Conservation (phyloP, 35 echinoderm and acorn worm genomes). For the Ophiothrix spiculata region DNA sequence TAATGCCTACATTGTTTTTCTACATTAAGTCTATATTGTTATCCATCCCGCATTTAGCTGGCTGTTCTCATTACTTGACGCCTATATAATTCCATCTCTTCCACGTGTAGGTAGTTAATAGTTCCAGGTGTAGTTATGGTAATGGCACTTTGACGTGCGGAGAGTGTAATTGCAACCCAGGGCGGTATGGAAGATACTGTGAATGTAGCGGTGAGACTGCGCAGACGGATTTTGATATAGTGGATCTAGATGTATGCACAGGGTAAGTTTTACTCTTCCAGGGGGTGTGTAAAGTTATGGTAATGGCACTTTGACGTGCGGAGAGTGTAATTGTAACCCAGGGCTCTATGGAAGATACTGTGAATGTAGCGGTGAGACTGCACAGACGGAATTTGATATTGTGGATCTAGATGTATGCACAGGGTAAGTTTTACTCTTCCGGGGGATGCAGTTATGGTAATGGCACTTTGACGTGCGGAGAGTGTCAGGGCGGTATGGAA, state of each 20-base stretch:
- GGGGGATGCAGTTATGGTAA: conserved; percentile 65
- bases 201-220: conserved; percentile 74
- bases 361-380: conserved; percentile 73
- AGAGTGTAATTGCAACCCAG: conserved; percentile 62
- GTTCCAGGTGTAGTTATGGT: conserved; percentile 43
- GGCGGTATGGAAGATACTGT: conserved; percentile 69
- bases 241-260: conserved; percentile 23
- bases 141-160: conserved; percentile 83
- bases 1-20: no score
- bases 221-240: conserved; percentile 7
- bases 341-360: conserved; percentile 67
- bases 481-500: conserved; percentile 76
- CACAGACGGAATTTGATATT: conserved; percentile 12
- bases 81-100: not conserved
- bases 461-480: conserved; percentile 73
- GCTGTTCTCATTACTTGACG: no score
- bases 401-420: conserved; percentile 23
- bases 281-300: no score
- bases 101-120: conserved; percentile 40
- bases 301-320: conserved; percentile 79
- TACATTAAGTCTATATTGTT: no score
- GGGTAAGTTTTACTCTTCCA: no score
- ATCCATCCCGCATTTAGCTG: no score
- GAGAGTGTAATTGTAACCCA: conserved; percentile 62
- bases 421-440: conserved; percentile 59